Base-by-base conservation (phyloP, 2,797 vertebrate species). In the Eremophila alpestris region DNA sequence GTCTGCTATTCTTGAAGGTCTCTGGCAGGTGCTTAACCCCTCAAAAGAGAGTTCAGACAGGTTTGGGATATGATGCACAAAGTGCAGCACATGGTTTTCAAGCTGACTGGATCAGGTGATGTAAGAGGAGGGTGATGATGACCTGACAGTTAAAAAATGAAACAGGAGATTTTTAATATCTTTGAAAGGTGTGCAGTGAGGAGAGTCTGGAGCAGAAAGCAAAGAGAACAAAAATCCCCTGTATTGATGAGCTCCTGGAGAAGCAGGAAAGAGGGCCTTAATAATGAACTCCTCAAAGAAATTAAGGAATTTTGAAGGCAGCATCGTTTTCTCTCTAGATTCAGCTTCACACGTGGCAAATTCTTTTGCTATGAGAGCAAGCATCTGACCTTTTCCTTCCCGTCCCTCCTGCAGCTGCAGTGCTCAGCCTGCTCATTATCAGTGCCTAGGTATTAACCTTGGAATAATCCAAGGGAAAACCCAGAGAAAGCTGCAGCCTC, bases 271-370 rank as follows among this genome's bases (percentile, higher is more conserved):
- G 45, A 13, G 34, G 69, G 63, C 64, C 48, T 62, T 16, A n/a
- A 38, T 86, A 90, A 81, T 78, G 56, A 94, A 90, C 82, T 94
- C 87, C 77, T 95, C 79, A 81, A 94, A 95, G 48, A 94, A 67
- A 86, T 86, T 87, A 92, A 77, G 79, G 85, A 93, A 94, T 91
- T 93, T 63, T 63, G 89, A 94, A 93, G 92, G 85, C 76, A 96
- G 55, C 58, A 51, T 89, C 82, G 56, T 51, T 70, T 71, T 82
- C 2, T 81, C 65, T 90, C 69, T 43, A 75, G 65, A 76, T 91
- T 84, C 62, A 64, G 55, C 76, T 88, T 38, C 80, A 49, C 51
- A 76, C 3, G 4, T 89, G 94, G 81, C 48, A 92, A 85, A 83
- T 51, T 59, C 87, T 94, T 92, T 91, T 91, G 69, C 84, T 76